These are phyloP conservation scores for Falco columbarius DNA, from an alignment of 2,797 vertebrate species.

Conservation along the genomic window DNA sequence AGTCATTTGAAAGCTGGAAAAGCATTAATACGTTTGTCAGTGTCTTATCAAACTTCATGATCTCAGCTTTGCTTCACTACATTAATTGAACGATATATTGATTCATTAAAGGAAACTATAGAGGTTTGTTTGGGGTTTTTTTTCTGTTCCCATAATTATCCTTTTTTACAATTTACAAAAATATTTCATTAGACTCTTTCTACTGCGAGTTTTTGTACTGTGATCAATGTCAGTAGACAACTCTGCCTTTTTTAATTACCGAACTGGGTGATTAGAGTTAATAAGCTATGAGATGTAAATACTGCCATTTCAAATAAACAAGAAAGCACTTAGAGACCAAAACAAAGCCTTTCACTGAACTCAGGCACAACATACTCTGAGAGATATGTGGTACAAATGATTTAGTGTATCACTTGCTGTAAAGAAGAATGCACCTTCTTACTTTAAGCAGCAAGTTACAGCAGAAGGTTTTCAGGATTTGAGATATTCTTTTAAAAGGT, in stretches of 20 bases:
- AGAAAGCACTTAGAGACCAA: conserved; percentile 24
- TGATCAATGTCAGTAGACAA: conserved; percentile 65
- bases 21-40: not conserved
- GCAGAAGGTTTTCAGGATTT: not conserved
- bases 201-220: conserved; percentile 45
- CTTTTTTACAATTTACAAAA: conserved; percentile 3
- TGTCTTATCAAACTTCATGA: not conserved
- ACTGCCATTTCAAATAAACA: conserved; percentile 66
- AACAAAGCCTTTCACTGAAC: conserved; percentile 46
- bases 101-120: not conserved
- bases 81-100: not conserved
- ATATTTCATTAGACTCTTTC: conserved; percentile 35
- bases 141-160: not conserved
- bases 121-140: not conserved
- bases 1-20: not conserved
- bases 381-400: not conserved
- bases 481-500: conserved; percentile 8
- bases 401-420: not conserved
- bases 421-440: not conserved
- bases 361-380: not conserved
- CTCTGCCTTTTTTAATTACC: conserved; percentile 66
- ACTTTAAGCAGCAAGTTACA: not conserved
- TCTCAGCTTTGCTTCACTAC: not conserved
- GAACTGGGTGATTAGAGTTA: conserved; percentile 59
- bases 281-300: conserved; percentile 67